These are phyloP conservation scores for Euthynnus affinis DNA, from an alignment of 2,797 vertebrate species.

Conservation along the genomic window DNA sequence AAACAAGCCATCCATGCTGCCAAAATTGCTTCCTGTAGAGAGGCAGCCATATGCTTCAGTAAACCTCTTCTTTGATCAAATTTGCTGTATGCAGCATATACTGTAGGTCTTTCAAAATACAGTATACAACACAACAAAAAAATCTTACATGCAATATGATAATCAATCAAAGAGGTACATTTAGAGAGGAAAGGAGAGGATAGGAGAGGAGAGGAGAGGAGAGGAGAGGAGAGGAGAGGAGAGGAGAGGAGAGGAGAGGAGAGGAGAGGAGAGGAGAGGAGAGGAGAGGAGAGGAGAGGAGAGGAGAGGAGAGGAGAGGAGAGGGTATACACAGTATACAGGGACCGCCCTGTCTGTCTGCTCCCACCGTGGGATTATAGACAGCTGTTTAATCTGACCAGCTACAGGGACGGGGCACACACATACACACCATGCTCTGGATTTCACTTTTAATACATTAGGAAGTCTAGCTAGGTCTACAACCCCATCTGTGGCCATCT, in stretches of 20 bases:
- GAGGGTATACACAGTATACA: constrained; percentile 34
- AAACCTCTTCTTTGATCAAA: constrained; percentile 45
- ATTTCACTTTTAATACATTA: constrained; percentile 88
- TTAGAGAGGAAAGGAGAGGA: constrained; percentile 1
- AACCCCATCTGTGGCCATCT: constrained; percentile 85
- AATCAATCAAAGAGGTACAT: neutral
- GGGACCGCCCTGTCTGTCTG: constrained; percentile 66
- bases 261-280: constrained; percentile 7
- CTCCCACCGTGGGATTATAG: constrained; percentile 82
- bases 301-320: constrained; percentile 40
- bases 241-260: constrained; percentile 30
- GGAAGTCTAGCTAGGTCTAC: constrained; percentile 78
- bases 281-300: constrained; percentile 1
- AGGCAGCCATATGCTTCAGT: constrained; percentile 51
- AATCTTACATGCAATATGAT: neutral
- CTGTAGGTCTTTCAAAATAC: neutral
- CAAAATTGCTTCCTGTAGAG: constrained; percentile 42
- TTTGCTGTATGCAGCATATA: constrained; percentile 7
- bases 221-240: constrained; percentile 24
- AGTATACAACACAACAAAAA: neutral
- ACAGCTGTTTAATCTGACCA: constrained; percentile 89
- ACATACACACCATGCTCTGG: constrained; percentile 71
- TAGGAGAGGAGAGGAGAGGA: constrained; percentile 1
- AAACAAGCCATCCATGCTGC: constrained; percentile 59
- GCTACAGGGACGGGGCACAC: constrained; percentile 80